phyloP scores from a whole-genome alignment of 2,113 vertebrate genomes.

The Entelurus aequoreus region DNA sequence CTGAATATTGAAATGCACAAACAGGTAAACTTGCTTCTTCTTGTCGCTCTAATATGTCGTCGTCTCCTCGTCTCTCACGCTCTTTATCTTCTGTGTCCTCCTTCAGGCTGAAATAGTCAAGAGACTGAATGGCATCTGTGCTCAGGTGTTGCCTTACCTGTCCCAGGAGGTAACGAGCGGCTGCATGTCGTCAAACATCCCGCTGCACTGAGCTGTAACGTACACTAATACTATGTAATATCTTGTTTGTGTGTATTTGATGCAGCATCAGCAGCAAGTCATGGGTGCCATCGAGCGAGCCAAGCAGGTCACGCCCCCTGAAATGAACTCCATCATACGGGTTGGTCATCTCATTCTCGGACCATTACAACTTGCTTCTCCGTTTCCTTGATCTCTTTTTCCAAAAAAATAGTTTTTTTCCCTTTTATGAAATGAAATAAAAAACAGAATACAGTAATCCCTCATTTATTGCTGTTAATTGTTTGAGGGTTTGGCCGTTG shows the following conservation, averaged over 20 bases:
- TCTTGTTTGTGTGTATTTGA: neutral
- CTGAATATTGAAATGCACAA: conserved; percentile 99
- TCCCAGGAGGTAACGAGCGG: conserved; percentile 85
- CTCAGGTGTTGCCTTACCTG: conserved; percentile 95
- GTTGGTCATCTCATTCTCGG: conserved; percentile 56
- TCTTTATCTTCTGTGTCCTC: neutral
- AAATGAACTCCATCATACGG: conserved; percentile 98
- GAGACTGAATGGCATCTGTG: conserved; percentile 94
- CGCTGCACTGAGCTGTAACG: too few species aligned
- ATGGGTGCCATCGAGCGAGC: conserved; percentile 94
- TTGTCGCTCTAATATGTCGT: neutral
- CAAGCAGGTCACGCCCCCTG: conserved; percentile 94
- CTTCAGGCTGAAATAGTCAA: conserved; percentile 94
- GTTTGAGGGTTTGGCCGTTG: too few species aligned
- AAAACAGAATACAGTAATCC: too few species aligned
- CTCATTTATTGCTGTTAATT: too few species aligned
- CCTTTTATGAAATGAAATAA: too few species aligned
- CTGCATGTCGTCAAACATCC: too few species aligned
- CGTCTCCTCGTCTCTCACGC: neutral
- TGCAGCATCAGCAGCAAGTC: conserved; percentile 96
- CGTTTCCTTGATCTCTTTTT: too few species aligned
- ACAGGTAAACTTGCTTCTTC: conserved; percentile 72
- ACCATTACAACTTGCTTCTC: too few species aligned
- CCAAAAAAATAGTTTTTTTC: too few species aligned
- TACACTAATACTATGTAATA: too few species aligned